Base-by-base conservation (phyloP, 1,140 invertebrate species). In the Meloidogyne chitwoodi region DNA sequence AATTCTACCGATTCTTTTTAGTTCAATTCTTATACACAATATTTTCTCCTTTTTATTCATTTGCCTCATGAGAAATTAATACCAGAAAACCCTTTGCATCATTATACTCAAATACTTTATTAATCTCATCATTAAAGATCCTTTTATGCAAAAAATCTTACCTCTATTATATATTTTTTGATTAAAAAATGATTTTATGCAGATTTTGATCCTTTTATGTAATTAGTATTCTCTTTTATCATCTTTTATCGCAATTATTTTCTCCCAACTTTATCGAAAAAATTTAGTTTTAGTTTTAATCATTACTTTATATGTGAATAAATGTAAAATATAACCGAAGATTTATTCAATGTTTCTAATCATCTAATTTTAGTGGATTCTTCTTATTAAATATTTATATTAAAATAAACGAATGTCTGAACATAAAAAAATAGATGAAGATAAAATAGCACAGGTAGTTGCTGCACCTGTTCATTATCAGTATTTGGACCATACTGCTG, bases 401-500 rank as follows among this genome's bases (percentile, higher is more conserved):
- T 22, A n/a, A 5, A n/a, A n/a, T n/a, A n/a, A 56, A 22, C 19
- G 10, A 56, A 56, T 56, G 48, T 1, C 48, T n/a, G 48, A 56
- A 56, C 19, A 56, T 0, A 56, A 56, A n/a, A 56, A 56, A 56
- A n/a, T 56, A 19, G 16, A 48, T 56, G 27, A 61, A 24, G 24
- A 63, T 63, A 48, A 73, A 12, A 56, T 38, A 34, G 26, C 0
- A n/a, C 70, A 48, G 0, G 5, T 63, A 24, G 0, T 26, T 12
- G 56, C 56, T 12, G 56, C 56, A 24, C 76, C 74, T 27, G 61
- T 62, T 62, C 76, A 84, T 19, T 87, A 81, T 62, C 81, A 87
- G 56, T 87, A 97, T 91, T 90, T 98, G 83, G 95, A 98, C 86
- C 95, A 98, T 85, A 95, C 95, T 34, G 95, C 95, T 4, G 95